These are phyloP conservation scores for Alviniconcha marisindica DNA, from an alignment of 1,140 invertebrate genomes.

Conservation along the genomic window DNA sequence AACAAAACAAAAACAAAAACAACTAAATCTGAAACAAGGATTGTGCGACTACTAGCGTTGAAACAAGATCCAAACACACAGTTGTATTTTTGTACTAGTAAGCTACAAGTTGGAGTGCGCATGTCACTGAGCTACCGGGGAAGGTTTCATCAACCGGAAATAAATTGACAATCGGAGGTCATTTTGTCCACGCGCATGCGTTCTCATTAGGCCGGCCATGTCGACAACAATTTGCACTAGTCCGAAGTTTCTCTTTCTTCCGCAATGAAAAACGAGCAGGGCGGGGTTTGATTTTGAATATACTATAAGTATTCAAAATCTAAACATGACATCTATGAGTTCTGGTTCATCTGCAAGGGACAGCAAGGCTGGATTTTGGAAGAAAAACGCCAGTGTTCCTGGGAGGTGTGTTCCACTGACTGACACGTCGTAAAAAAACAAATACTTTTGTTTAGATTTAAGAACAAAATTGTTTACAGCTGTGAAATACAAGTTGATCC, in stretches of 20 bases:
- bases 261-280: not conserved
- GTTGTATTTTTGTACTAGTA: no score
- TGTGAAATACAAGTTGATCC: no score
- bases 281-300: not conserved
- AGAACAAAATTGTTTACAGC: no score
- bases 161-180: constrained; percentile 13
- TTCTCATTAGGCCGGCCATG: constrained; percentile 41
- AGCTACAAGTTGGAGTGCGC: no score
- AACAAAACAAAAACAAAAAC: not conserved
- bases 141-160: not conserved
- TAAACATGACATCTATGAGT: constrained; percentile 43
- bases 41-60: no score
- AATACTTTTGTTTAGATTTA: no score
- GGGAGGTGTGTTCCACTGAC: constrained; percentile 58
- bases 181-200: constrained; percentile 43
- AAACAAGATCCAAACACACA: not conserved
- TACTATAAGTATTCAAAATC: not conserved
- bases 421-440: constrained; percentile 23
- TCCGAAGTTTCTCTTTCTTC: constrained; percentile 28
- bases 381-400: constrained; percentile 60
- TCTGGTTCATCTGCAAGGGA: constrained; percentile 45
- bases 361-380: constrained; percentile 63
- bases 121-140: constrained; percentile 8
- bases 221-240: constrained; percentile 46
- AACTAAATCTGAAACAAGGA: no score